Evolutionary conservation across 2,888 invertebrate species (phyloP).

Genomic region (Patella caerulea): DNA sequence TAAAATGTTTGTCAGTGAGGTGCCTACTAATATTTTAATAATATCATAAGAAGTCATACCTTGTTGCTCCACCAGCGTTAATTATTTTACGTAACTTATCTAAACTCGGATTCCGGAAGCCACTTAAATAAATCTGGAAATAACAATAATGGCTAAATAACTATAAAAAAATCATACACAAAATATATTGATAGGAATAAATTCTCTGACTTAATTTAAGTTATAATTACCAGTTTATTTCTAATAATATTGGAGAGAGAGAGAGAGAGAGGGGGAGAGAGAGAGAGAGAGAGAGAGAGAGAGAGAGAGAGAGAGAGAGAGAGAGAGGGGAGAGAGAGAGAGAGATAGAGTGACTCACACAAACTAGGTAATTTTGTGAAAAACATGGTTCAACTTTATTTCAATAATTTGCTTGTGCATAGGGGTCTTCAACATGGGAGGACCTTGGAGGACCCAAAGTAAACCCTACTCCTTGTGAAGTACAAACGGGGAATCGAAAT

Average conservation of each 20-base stretch:
- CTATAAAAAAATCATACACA: not conserved
- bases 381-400: too few species aligned
- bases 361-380: too few species aligned
- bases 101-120: slow-evolving; percentile 77
- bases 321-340: too few species aligned
- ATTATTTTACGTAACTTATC: slow-evolving; percentile 81
- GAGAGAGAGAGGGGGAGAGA: not conserved
- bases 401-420: too few species aligned
- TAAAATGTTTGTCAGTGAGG: too few species aligned
- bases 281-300: not conserved
- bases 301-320: too few species aligned
- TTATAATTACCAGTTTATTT: not conserved
- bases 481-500: too few species aligned
- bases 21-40: too few species aligned
- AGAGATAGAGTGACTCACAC: too few species aligned
- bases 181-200: too few species aligned
- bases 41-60: slow-evolving; percentile 66
- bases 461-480: too few species aligned
- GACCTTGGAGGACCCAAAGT: not conserved
- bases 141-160: slow-evolving; percentile 14
- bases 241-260: not conserved
- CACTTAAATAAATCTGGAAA: slow-evolving; percentile 80
- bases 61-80: slow-evolving; percentile 86
- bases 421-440: not conserved
- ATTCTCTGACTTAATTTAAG: not conserved